A percentile compares a stretch with the other conserved stretches of the same genome.
Evolutionary conservation across 2,888 invertebrate species (phyloP).

Genomic region (Lydus trimaculatus): DNA sequence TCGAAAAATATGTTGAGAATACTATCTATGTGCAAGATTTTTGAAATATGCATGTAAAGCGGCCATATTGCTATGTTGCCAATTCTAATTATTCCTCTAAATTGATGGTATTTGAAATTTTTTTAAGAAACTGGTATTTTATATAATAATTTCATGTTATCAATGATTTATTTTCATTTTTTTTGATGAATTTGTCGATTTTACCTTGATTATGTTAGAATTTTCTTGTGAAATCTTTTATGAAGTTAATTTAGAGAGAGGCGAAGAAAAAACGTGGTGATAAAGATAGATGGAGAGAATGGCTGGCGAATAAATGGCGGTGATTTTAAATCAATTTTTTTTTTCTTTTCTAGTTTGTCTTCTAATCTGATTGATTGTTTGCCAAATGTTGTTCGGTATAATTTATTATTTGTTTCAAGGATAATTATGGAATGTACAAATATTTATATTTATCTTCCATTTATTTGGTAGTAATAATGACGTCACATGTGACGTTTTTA

Average conservation of each 20-base stretch:
- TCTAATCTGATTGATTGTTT: background rate
- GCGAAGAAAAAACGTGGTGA: background rate
- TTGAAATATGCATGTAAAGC: slow-evolving; percentile 4
- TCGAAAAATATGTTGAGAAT: background rate
- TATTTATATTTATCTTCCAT: background rate
- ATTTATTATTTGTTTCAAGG: background rate
- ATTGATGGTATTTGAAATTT: no score
- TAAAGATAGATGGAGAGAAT: background rate
- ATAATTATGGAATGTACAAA: background rate
- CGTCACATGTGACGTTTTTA: background rate
- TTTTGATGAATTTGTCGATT: background rate
- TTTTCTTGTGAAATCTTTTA: background rate
- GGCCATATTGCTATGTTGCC: slow-evolving; percentile 10
- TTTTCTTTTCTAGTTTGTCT: background rate
- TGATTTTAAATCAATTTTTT: background rate
- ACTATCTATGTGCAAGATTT: no score
- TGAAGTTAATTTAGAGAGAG: background rate
- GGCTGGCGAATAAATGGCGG: background rate
- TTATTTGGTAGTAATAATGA: background rate
- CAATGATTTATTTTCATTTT: background rate
- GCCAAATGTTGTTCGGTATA: slow-evolving; percentile 6
- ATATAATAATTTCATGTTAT: no score
- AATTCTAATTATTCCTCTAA: background rate
- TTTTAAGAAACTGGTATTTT: no score
- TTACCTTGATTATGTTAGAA: background rate